Percentiles rank a stretch among this genome's conserved stretches.
These are phyloP conservation scores for Petaurus breviceps DNA, from an alignment of 2,113 vertebrate genomes.

Conservation along the genomic window DNA sequence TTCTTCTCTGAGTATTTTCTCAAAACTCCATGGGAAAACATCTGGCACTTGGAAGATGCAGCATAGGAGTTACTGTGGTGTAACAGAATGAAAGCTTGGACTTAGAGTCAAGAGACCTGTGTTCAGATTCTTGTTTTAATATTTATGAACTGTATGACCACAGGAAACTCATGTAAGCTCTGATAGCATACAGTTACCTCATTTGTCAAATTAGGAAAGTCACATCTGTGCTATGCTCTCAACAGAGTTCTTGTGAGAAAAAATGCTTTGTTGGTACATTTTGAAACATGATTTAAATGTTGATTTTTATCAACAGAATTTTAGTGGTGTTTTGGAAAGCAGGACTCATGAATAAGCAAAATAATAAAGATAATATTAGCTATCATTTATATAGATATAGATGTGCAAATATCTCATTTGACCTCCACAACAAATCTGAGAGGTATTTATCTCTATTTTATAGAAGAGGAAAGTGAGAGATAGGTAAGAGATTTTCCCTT, in stretches of 20 bases:
- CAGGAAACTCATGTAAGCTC: neutral
- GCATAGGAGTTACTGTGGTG: neutral
- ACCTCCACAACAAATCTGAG: too few species aligned
- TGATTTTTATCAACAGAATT: neutral
- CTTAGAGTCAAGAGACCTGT: fast-evolving
- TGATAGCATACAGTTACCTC: neutral
- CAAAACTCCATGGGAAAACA: neutral
- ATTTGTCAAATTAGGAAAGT: neutral
- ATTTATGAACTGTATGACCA: neutral
- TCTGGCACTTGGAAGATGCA: neutral
- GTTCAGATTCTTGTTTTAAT: neutral
- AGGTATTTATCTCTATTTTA: neutral
- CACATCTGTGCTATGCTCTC: neutral
- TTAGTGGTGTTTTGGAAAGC: neutral
- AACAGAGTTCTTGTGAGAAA: neutral
- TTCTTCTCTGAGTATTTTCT: neutral
- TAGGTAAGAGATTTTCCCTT: neutral
- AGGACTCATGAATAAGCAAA: neutral
- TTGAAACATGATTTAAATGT: neutral
- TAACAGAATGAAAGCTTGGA: neutral
- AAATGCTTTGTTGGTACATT: neutral
- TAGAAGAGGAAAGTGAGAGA: neutral
- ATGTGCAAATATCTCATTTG: too few species aligned
- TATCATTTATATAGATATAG: neutral
- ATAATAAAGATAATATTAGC: neutral